Evolutionary conservation across 2,113 vertebrate species (phyloP).

Genomic region (Bubo scandiacus): DNA sequence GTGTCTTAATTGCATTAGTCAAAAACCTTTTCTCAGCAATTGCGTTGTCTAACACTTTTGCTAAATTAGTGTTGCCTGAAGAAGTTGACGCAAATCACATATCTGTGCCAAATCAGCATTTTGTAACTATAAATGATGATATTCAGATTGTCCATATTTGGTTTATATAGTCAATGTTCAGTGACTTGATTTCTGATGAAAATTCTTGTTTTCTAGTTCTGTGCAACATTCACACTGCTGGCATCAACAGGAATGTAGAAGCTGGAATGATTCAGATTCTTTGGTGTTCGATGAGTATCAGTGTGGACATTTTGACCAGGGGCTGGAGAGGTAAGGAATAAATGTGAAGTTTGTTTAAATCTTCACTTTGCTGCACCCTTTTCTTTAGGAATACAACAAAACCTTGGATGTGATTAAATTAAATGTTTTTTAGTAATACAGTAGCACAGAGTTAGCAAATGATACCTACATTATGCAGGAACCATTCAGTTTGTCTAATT

Average conservation of each 20-base stretch:
- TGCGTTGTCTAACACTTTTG: neutral
- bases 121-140: neutral
- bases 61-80: neutral
- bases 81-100: accelerated
- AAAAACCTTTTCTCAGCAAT: neutral
- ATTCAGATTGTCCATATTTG: neutral
- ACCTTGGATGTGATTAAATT: accelerated
- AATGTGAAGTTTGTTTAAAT: neutral
- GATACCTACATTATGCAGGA: neutral
- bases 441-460: neutral
- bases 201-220: conserved; percentile 41
- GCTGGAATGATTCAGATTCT: neutral
- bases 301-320: neutral
- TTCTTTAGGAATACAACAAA: neutral
- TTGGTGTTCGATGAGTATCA: neutral
- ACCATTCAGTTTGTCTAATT: neutral
- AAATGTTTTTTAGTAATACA: neutral
- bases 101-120: neutral
- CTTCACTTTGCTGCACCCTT: neutral
- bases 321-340: conserved; percentile 65
- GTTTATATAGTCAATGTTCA: neutral
- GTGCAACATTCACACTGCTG: conserved; percentile 69
- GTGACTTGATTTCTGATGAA: neutral
- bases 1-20: neutral
- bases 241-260: conserved; percentile 78